Evolutionary conservation across 2,113 vertebrate species (phyloP), one percentile per base, ranked within the genome.

Genomic region (Athene noctua): DNA sequence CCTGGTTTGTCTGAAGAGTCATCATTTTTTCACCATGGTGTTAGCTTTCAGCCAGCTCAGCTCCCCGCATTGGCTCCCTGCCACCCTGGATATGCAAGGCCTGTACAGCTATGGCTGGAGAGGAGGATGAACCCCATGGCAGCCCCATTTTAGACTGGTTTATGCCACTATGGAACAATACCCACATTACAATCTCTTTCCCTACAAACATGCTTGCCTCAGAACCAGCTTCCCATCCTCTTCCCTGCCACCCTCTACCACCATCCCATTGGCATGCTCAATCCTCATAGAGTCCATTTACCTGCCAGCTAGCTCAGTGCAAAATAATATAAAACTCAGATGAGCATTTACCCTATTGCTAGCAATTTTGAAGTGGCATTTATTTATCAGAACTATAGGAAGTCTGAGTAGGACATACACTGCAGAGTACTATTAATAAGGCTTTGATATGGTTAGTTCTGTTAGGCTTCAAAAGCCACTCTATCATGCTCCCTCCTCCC

Each of bases 261-360:
- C 38, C 15, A n/a, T 22, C 51, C 61, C 1, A 1, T 23, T 0
- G 0, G 29, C 1, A 0, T 29, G 26, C n/a, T 74, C 40, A 11
- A 6, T 68, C 26, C 38, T 84, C 16, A 17, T 21, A 30, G 9
- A 62, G 40, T 7, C 42, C 3, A 0, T 40, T 68, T 54, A 23
- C 58, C 47, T 52, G 30, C 15, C 71, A 63, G 23, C 21, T 49
- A 85, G 78, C 27, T 54, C 44, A 51, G 32, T 46, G 75, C 38
- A 77, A 63, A 71, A 21, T 25, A 44, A 16, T 20, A 5, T 23
- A 42, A 72, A 68, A 29, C 42, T 55, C 62, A 34, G 23, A 46
- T 0, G 7, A 66, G 23, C 9, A 26, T 51, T 80, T 80, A n/a
- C n/a, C 20, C 44, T 80, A 14, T 30, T 10, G 8, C 19, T 42